Percentiles rank a stretch among this genome's conserved stretches.
Evolutionary conservation across 2,888 invertebrate species (phyloP).

Genomic region (Venustoraphidia nigricollis): DNA sequence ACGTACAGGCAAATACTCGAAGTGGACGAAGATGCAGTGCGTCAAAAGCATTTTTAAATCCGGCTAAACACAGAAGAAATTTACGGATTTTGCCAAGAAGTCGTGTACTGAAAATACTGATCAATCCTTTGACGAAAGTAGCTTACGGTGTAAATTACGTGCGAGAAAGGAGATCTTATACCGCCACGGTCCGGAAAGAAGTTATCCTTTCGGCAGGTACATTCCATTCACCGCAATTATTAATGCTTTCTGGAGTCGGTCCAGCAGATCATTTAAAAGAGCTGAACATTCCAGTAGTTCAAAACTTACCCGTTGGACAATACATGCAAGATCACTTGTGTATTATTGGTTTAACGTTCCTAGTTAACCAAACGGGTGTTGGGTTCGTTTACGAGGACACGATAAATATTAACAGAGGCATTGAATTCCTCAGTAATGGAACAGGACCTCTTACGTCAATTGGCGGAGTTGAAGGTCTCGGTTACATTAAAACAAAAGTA

Average conservation of each 20-base stretch:
- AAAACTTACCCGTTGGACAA: conserved; percentile 48
- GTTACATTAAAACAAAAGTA: conserved; percentile 40
- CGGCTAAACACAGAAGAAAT: conserved; percentile 35
- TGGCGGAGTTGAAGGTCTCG: conserved; percentile 40
- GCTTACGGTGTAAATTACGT: conserved; percentile 48
- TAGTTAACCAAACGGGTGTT: conserved; percentile 28
- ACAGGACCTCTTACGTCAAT: conserved; percentile 35
- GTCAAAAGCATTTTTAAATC: conserved; percentile 41
- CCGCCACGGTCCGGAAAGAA: conserved; percentile 47
- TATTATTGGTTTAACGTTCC: conserved; percentile 38
- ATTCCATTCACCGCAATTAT: conserved; percentile 67
- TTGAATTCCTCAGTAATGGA: conserved; percentile 28
- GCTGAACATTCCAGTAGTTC: conserved; percentile 39
- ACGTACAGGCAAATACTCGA: conserved; percentile 29
- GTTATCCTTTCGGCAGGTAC: conserved; percentile 68
- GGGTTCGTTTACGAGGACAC: conserved; percentile 25
- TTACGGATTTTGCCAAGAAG: conserved; percentile 38
- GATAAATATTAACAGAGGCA: conserved; percentile 24
- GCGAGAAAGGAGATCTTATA: conserved; percentile 29
- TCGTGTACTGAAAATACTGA: conserved; percentile 41
- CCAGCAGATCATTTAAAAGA: conserved; percentile 38
- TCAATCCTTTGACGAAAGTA: conserved; percentile 36
- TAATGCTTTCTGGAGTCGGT: conserved; percentile 65
- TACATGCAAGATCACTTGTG: conserved; percentile 52
- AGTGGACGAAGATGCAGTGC: conserved; percentile 37